Evolutionary conservation across 2,888 invertebrate species (phyloP), one percentile per base, ranked within the genome.

Genomic region (Heliconius aoede): DNA sequence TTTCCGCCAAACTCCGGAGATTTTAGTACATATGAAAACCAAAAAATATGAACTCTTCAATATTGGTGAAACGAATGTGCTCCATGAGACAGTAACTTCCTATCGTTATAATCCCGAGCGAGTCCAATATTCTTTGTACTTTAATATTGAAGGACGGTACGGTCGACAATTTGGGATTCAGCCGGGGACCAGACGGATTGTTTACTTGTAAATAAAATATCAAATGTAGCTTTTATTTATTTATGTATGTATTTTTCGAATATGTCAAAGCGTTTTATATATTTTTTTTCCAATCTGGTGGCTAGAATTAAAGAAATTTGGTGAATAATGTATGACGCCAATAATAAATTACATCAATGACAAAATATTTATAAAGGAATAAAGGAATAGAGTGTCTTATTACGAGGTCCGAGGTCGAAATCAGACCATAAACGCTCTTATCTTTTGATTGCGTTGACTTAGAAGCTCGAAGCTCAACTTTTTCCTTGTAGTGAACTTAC

Each of bases 31-130:
- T 36, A 65, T 11, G 9, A 36, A 36, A 64, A 65, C 64, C n/a
- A 65, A 65, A 46, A 24, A 32, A 68, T n/a, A 68, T 28, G 18
- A 68, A 51, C 7, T n/a, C 15, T 13, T 13, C 30, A 24, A 55
- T 55, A 30, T n/a, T 69, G 28, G 8, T 32, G 55, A n/a, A 68
- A 30, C 40, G 18, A 40, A 61, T 61, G 30, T 62, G n/a, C 30
- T 32, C 18, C 15, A 65, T 65, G 55, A 32, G 9, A 32, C 40
- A 15, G 40, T 65, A 24, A 62, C 46, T 73, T 46, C 24, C 46
- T 30, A 73, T 73, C n/a, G 69, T 69, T 55, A 69, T 69, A 55
- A 69, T 69, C 69, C 69, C 69, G n/a, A 55, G 55, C 24, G 69
- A 69, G 32, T 24, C n/a, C 55, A 68, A 51, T 28, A 30, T 69